Evolutionary conservation across 2,888 invertebrate species (phyloP), one percentile per base, ranked within the genome.

Genomic region (Ganaspis brasiliensis): DNA sequence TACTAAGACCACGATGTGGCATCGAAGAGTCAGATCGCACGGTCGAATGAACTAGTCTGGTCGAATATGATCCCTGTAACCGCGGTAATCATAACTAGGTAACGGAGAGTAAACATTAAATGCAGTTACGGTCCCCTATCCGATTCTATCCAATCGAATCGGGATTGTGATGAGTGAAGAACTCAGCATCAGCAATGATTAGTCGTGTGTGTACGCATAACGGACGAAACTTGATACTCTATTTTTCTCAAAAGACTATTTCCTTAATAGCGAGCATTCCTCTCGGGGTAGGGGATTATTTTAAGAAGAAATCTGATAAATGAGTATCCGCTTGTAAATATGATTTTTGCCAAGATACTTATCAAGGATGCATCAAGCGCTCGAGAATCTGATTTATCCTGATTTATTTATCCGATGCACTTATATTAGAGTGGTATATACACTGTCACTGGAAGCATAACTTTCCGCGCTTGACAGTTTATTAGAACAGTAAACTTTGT

Each of bases 51-150:
- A 82, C 85, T 85, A 84, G 85, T 85, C 83, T 52, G 19, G 67
- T 26, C 52, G 52, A 88, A 88, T 84, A 83, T 80, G 87, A 87
- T 88, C 86, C 81, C 82, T 83, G 80, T 85, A 88, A 87, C 87
- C 86, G 84, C 85, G 85, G 83, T 84, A 85, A 86, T 86, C 83
- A 85, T 88, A 88, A 88, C 88, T 87, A 83, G 87, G 88, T 88
- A 88, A 88, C 89, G 87, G 89, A 87, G 87, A 88, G 87, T 86
- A 86, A 83, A 70, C 76, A 81, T 80, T 79, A 83, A 79, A 81
- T 82, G 78, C 76, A 79, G 82, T 75, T 74, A 81, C 37, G 75
- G 59, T 35, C 26, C 72, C 74, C 40, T 63, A 63, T 21, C 8
- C 19, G 2, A 61, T 61, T 35, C 14, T 40, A 40, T 63, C 40